Conservation (phyloP, 2,113 vertebrate species). For the Brachyhypopomus gauderio region DNA sequence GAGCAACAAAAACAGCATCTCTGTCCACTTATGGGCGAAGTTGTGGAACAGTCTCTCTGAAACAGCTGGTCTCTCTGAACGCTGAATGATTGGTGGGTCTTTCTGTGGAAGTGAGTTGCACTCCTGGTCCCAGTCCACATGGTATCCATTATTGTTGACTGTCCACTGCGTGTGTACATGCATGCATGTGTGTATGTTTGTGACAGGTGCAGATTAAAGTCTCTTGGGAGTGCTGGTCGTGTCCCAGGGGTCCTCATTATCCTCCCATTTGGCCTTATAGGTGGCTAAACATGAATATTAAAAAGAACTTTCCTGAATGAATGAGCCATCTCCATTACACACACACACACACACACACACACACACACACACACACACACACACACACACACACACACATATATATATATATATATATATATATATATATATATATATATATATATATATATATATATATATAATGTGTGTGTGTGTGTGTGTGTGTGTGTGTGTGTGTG, state of each 20-base stretch:
- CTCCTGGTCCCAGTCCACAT: neutral
- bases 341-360: no score
- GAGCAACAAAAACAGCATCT: no score
- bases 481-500: constrained; percentile 22
- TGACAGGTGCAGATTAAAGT: constrained; percentile 31
- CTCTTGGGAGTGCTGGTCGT: constrained; percentile 36
- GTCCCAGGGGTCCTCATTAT: constrained; percentile 54
- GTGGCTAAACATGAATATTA: constrained; percentile 54
- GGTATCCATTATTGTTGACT: constrained; percentile 40
- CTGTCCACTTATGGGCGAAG: no score
- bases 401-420: no score
- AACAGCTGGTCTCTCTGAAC: neutral
- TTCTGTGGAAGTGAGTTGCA: neutral
- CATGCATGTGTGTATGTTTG: neutral
- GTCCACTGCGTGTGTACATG: neutral
- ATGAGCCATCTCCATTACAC: neutral
- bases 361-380: no score
- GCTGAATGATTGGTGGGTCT: neutral
- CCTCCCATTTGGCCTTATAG: constrained; percentile 33
- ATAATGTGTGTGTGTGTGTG: constrained; percentile 25
- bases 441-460: no score
- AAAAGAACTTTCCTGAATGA: constrained; percentile 21
- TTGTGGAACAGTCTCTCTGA: no score
- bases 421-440: no score
- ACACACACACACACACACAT: no score